Evolutionary conservation across 2,113 vertebrate genomes (phyloP), one percentile per base, ranked within the genome.

Genomic region (Pongo abelii): DNA sequence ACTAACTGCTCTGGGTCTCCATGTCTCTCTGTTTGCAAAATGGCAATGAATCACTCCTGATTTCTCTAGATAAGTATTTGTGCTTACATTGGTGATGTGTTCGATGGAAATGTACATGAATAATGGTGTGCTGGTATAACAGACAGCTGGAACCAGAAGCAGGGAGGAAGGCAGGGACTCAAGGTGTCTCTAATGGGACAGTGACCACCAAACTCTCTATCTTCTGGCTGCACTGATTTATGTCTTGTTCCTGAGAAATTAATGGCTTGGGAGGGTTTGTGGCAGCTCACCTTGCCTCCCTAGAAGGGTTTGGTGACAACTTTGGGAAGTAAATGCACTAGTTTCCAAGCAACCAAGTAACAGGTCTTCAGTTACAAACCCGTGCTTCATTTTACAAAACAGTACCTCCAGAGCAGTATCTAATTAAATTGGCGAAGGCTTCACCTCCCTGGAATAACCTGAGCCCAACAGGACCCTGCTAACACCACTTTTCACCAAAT

Each of bases 301-400:
- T 30, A 43, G 84, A 75, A 61, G 86, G 22, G 69, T 48, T 43
- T 4, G 10, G 48, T 70, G 87, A 84, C 0, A 22, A 55, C 69
- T 84, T 1, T 38, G 64, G 83, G 32, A 7, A 83, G 38, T 78
- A 89, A 96, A 55, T 74, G 46, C 32, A 3, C 55, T 16, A 22
- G 92, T 97, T 96, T 96, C 93, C 84, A 95, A 80, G 96, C 94
- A 98, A 97, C 87, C 87, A 46, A 83, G 27, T 20, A 48, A 55
- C 57, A 81, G n/a, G 30, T 80, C 75, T 78, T 91, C 86, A 1
- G 1, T 75, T 38, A 43, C 1, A 46, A 50, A 64, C 32, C 67
- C 2, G 3, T 25, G 69, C 84, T 40, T 84, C 3, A n/a, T 57
- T 84, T 74, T 10, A 84, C 72, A 75, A 40, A 64, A 64, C 77